Base-by-base conservation (phyloP, 1,140 invertebrate genomes). In the Charaxes varanes region DNA sequence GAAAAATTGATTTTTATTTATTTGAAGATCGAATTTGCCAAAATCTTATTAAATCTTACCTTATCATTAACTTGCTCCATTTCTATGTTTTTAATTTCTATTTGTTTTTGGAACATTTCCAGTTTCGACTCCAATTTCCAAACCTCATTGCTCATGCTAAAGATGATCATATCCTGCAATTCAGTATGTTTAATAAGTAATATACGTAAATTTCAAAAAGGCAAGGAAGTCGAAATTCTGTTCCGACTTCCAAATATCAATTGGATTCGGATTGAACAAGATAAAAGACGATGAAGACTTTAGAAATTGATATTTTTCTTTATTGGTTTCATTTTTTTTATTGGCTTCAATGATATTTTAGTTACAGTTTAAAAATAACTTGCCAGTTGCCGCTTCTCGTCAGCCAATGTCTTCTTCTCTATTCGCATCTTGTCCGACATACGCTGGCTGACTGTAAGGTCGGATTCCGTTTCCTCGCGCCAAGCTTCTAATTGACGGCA, bases 111-210 rank as follows among this genome's bases (percentile, higher is more conserved):
- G 30, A 86, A 77, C 32, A 82, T 70, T 37, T 85, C 83, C 17
- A 87, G 28, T 47, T 86, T 83, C 0, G 69, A 78, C 61, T 88
- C 85, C 6, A 87, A 47, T 22, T 81, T 81, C 86, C 86, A 88
- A 2, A 88, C 81, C 46, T 87, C 81, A 11, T 77, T 81, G 51
- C 77, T 86, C 4, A 88, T 47, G n/a, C 84, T 80, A 44, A 83
- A 87, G 24, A 88, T 80, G 7, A 86, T 54, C 48, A 85, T 69
- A 48, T 88, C 87, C 84, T 86, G 58, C 26, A 58, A 16, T 24
- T 10, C 7, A 35, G 15, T 15, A 24, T n/a, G n/a, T n/a, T n/a
- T n/a, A n/a, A n/a, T n/a, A 31, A 14, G 13, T n/a, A 28, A 15
- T 15, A n/a, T n/a, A n/a, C n/a, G n/a, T n/a, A n/a, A n/a, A n/a